Base-by-base conservation (phyloP, 2,797 vertebrate species). In the Cheirogaleus major region DNA sequence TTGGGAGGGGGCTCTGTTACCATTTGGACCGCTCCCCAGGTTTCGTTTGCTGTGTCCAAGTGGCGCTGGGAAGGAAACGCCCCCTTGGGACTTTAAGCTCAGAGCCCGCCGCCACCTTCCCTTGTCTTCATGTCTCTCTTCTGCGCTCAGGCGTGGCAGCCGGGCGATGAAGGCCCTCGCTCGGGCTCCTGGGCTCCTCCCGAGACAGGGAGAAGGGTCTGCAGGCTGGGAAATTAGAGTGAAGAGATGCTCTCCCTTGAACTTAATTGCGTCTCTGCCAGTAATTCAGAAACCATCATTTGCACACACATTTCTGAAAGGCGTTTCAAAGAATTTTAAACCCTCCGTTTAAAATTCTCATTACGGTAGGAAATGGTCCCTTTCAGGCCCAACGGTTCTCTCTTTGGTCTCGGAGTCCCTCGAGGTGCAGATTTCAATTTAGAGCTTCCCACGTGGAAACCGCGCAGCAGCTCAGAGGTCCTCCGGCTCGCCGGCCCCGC, bases 401-500 rank as follows among this genome's bases (percentile, higher is more conserved):
- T 96, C 76, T 92, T 75, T 76, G 87, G 89, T 97, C 79, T 92
- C 78, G 1, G 1, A 3, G 35, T 89, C 93, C 96, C 97, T 92
- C 4, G n/a, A 97, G 96, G 96, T 73, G 89, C 1, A 1, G 73
- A 80, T 96, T 97, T 97, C 94, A 97, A 97, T 97, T 97, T 96
- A 43, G 70, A 93, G 79, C 55, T 93, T 69, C 81, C 78, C 88
- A 45, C 48, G 0, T 82, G 95, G 90, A 86, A 89, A 63, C n/a
- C 0, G 25, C 0, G 0, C 27, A 52, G 3, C 8, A 1, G 18
- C 79, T 18, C 75, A 41, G n/a, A 59, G 72, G 14, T 2, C 61
- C 11, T 45, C 41, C 7, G 11, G 27, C 85, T 45, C 10, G 4
- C 32, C 32, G 4, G 32, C 76, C 78, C 0, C 7, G 25, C 38